Conservation (phyloP, 2,113 vertebrate genomes). For the Scortum barcoo region DNA sequence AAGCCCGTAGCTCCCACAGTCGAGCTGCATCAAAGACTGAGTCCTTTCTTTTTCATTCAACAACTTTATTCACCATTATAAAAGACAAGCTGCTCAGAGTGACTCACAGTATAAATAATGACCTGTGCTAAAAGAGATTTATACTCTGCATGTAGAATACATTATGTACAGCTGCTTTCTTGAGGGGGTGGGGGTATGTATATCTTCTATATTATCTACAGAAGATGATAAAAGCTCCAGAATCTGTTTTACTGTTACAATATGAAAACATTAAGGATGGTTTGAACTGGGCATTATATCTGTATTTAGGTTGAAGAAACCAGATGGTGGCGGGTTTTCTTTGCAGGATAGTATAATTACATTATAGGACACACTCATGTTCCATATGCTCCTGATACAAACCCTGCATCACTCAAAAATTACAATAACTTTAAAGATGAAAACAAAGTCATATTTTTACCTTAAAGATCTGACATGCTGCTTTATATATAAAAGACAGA, state of each 20-base stretch:
- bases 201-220: slow-evolving; percentile 38
- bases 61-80: slow-evolving; percentile 51
- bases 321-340: slow-evolving; percentile 34
- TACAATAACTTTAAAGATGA: slow-evolving; percentile 8
- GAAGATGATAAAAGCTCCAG: slow-evolving; percentile 19
- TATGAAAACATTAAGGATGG: slow-evolving; percentile 3
- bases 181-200: background rate
- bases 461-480: background rate
- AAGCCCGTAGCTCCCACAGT: slow-evolving; percentile 41
- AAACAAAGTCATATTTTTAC: background rate
- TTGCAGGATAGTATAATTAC: background rate
- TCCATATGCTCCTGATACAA: background rate
- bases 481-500: background rate
- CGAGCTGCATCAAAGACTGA: slow-evolving; percentile 54
- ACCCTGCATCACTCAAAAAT: background rate
- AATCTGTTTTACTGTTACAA: slow-evolving; percentile 24
- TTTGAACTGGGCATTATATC: slow-evolving; percentile 13
- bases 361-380: background rate
- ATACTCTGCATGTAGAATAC: slow-evolving; percentile 42
- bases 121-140: slow-evolving; percentile 59
- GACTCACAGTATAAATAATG: slow-evolving; percentile 56
- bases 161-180: slow-evolving; percentile 45
- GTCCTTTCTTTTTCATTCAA: slow-evolving; percentile 51
- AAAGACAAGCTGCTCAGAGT: slow-evolving; percentile 64
- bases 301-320: slow-evolving; percentile 23